These are phyloP conservation scores for Blomia tropicalis DNA, from an alignment of 2,888 invertebrate species.

Conservation along the genomic window DNA sequence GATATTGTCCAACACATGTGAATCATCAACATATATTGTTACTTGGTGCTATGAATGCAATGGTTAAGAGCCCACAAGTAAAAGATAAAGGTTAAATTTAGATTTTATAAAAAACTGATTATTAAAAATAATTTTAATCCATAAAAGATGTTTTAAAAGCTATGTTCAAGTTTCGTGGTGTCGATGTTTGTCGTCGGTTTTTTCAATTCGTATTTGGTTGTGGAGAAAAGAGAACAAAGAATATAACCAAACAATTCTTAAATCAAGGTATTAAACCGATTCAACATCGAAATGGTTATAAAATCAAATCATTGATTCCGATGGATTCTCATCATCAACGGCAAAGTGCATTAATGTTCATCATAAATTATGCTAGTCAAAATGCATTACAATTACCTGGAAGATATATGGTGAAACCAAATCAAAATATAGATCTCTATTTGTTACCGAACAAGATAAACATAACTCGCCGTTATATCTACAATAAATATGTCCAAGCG, in stretches of 20 bases:
- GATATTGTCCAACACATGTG: conserved; percentile 22
- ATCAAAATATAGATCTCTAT: conserved; percentile 3
- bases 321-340: conserved; percentile 5
- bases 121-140: too few species aligned
- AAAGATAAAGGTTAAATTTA: too few species aligned
- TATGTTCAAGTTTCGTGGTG: conserved; percentile 18
- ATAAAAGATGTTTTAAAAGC: too few species aligned
- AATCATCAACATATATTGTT: conserved; percentile 23
- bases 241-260: conserved; percentile 21
- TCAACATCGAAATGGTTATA: conserved; percentile 14
- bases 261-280: conserved; percentile 10
- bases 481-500: conserved; percentile 16
- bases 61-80: conserved; percentile 16
- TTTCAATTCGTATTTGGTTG: conserved; percentile 21
- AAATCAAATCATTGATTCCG: conserved; percentile 11
- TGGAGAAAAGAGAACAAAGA: conserved; percentile 21
- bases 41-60: conserved; percentile 19
- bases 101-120: too few species aligned
- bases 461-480: conserved; percentile 18
- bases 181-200: conserved; percentile 21
- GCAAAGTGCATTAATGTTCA: conserved; percentile 17
- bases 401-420: background rate
- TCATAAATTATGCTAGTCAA: conserved; percentile 15
- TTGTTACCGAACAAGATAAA: conserved; percentile 18
- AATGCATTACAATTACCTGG: conserved; percentile 21